Evolutionary conservation across 2,888 invertebrate genomes (phyloP), one percentile per base, ranked within the genome.

Genomic region (Oscheius sp.): DNA sequence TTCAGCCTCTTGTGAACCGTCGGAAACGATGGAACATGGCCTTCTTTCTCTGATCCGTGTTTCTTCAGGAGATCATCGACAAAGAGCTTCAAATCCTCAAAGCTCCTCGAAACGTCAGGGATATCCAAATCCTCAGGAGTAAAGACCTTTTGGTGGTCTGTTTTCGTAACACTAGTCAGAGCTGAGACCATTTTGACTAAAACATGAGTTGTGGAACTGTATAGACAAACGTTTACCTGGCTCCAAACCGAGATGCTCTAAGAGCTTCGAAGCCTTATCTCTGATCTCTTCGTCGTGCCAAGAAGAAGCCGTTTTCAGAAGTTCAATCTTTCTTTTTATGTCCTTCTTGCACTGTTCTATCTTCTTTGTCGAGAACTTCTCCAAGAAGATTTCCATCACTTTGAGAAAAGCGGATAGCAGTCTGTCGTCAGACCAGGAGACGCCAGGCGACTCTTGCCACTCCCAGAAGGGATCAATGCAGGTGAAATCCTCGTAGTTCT

Each of bases 391-490:
- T 47, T 66, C 32, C 58, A 37, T 37, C 35, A 74, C 48, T 2
- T 35, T 47, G 33, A 74, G 47, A 32, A 47, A 74, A 4, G 70
- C 55, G n/a, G 11, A 7, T 3, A 74, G 29, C 9, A 74, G 32
- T 50, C 74, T 32, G 32, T 74, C 74, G n/a, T 50, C 37, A 2
- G 21, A 11, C 74, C 70, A 70, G n/a, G 33, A 37, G 10, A 70
- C 70, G 10, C 62, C 74, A 2, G 73, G 35, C 11, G 53, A 51
- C 48, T 74, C 74, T 59, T 60, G 60, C 70, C 70, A 74, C 37
- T 70, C 21, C 70, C 70, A 74, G 59, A 48, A 37, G 2, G 53
- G 65, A 37, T 74, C 70, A 35, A 74, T 59, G 33, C 74, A 74
- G 1, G 60, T 60, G 35, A 70, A 48, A 53, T 70, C 70, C 72